These are phyloP conservation scores for Alfaro cultratus DNA, from an alignment of 2,797 vertebrate genomes.

Conservation along the genomic window DNA sequence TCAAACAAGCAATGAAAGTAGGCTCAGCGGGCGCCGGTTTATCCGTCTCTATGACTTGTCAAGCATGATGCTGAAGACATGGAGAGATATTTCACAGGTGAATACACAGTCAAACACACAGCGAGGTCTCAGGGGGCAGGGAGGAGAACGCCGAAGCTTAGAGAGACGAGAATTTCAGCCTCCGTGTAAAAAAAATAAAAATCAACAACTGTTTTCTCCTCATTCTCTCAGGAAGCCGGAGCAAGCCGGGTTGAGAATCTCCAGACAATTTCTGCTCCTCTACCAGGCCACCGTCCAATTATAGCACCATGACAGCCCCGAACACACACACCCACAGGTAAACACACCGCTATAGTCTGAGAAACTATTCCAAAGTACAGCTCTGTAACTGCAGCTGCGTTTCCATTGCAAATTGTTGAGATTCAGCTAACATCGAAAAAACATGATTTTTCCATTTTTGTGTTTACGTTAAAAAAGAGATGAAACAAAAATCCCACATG, in stretches of 20 bases:
- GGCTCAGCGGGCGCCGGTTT: conserved; percentile 19
- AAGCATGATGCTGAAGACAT: conserved; percentile 47
- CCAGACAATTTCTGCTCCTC: conserved; percentile 43
- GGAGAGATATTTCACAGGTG: conserved; percentile 62
- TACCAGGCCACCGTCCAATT: conserved; percentile 44
- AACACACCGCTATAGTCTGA: conserved; percentile 8
- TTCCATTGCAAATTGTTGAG: too few species aligned
- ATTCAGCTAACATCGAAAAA: too few species aligned
- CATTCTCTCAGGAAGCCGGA: conserved; percentile 30
- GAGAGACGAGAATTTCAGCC: conserved; percentile 22
- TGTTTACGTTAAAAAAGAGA: too few species aligned
- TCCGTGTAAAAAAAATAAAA: conserved; percentile 3
- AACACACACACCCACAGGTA: conserved; percentile 9
- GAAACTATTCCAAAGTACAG: conserved; percentile 7
- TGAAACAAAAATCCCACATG: too few species aligned
- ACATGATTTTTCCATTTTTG: too few species aligned
- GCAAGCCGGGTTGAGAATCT: conserved; percentile 47
- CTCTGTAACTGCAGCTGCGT: conserved; percentile 10
- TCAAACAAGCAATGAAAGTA: neutral
- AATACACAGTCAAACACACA: conserved; percentile 46
- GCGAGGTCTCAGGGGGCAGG: conserved; percentile 15
- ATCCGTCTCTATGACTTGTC: conserved; percentile 35
- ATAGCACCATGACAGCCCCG: conserved; percentile 41
- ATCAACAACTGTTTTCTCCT: conserved; percentile 15
- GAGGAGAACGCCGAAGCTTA: conserved; percentile 18